phyloP scores from a whole-genome alignment of 2,797 vertebrate species.

The Takifugu rubripes region DNA sequence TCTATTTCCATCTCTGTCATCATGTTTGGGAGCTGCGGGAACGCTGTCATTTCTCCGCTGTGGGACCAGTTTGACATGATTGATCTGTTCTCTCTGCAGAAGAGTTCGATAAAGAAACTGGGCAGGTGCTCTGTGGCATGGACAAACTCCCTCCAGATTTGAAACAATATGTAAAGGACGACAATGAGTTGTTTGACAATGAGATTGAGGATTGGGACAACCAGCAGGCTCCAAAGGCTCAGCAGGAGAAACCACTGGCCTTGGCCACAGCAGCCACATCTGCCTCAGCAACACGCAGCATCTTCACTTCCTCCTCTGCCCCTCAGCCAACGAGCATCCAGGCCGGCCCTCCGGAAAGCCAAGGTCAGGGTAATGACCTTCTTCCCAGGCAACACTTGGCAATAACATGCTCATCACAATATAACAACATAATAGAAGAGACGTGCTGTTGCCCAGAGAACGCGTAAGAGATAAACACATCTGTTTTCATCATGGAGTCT shows the following conservation, averaged over 20 bases:
- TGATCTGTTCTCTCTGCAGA: slow-evolving; percentile 70
- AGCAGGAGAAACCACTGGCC: slow-evolving; percentile 86
- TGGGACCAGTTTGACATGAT: no score
- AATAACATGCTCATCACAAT: slow-evolving; percentile 1
- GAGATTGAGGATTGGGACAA: slow-evolving; percentile 92
- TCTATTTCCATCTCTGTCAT: no score
- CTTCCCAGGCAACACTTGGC: slow-evolving; percentile 20
- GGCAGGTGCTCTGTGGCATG: slow-evolving; percentile 89
- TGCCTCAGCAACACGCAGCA: slow-evolving; percentile 47
- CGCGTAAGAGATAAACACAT: no score
- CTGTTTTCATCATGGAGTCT: no score
- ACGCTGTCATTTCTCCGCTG: no score
- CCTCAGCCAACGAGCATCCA: slow-evolving; percentile 75
- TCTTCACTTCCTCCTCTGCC: slow-evolving; percentile 59
- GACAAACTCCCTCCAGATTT: slow-evolving; percentile 94
- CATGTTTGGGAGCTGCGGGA: no score
- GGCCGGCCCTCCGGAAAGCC: slow-evolving; percentile 67
- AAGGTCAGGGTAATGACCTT: slow-evolving; percentile 58
- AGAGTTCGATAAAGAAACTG: slow-evolving; percentile 94
- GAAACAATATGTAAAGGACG: slow-evolving; percentile 90
- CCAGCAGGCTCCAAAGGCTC: slow-evolving; percentile 84
- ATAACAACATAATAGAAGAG: no score
- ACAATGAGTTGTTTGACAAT: slow-evolving; percentile 91
- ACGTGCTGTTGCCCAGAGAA: no score
- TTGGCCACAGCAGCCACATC: slow-evolving; percentile 67